Base-by-base conservation (phyloP, 2,888 invertebrate genomes). In the Standfussiana lucernea region DNA sequence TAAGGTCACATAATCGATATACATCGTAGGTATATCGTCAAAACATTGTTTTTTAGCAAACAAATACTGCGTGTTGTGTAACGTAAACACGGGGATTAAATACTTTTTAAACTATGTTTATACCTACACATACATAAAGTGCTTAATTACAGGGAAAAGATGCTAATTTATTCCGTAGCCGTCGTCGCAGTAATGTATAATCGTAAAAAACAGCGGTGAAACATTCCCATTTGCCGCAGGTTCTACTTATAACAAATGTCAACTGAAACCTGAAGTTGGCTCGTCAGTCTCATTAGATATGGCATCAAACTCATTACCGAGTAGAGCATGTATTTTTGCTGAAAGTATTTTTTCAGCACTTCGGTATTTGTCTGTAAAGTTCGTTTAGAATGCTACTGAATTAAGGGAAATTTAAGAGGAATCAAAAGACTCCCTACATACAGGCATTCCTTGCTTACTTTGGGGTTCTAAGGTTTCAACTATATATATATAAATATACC, bases 121-220 rank as follows among this genome's bases (percentile, higher is more conserved):
- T 50, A 42, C 53, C 42, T 24, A 18, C n/a, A 53, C 11, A 56
- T 53, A 50, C 28, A n/a, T 37, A 72, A 11, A 77, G 28, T 50
- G 50, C 35, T 77, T 69, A 83, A 83, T 83, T 83, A 75, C 40
- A 62, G 71, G 35, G 45, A 59, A 75, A 72, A 42, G 28, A 83
- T 83, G 82, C 50, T 67, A 83, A 83, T 83, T 72, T 83, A 83
- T 83, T 83, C 80, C n/a, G 50, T 50, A 62, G 24, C 62, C 65
- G 53, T 75, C 69, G 62, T 40, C 24, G 37, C 62, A 45, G 66
- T 67, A 50, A 79, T 83, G 56, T 64, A 6, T 62, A 72, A 73
- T 65, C 56, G 15, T 68, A 65, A 79, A 79, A 75, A 77, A 83
- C 32, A 37, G 21, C 68, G 35, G 15, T 59, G 32, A 42, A 50